Percentiles rank a stretch among this genome's conserved stretches.
phyloP scores from a whole-genome alignment of 2,797 vertebrate species.

The Anguilla marmorata region DNA sequence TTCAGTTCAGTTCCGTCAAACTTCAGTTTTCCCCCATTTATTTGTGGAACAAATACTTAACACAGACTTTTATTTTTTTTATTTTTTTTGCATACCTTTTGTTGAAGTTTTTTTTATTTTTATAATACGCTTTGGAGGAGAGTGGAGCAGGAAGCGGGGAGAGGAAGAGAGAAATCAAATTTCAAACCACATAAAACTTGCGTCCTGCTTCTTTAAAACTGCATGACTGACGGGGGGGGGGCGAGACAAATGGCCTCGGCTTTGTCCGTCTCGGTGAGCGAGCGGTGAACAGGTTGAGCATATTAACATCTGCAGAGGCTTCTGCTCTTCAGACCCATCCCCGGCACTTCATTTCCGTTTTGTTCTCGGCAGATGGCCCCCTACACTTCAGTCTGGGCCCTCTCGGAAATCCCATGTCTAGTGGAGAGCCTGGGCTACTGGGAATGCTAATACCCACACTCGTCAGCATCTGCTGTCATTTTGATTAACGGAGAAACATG shows the following conservation, averaged over 20 bases:
- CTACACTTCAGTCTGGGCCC: neutral
- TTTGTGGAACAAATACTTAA: neutral
- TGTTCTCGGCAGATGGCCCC: neutral
- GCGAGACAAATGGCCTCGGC: neutral
- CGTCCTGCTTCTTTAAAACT: neutral
- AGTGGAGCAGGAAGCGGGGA: neutral
- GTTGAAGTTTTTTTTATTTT: neutral
- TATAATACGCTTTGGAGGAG: neutral
- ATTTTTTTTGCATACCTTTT: neutral
- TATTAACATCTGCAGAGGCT: neutral
- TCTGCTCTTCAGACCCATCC: neutral
- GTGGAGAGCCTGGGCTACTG: neutral
- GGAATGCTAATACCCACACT: neutral
- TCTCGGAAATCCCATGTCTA: neutral
- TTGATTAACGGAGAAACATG: conserved; percentile 13
- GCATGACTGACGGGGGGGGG: neutral
- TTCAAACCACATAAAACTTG: neutral
- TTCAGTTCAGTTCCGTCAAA: neutral
- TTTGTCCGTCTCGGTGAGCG: neutral
- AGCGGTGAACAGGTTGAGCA: conserved; percentile 5
- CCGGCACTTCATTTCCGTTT: neutral
- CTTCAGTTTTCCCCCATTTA: neutral
- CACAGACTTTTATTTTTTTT: neutral
- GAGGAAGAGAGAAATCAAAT: neutral
- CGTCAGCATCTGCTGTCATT: conserved; percentile 6